These are phyloP conservation scores for Diplodus puntazzo DNA, from an alignment of 2,797 vertebrate species.

Conservation along the genomic window DNA sequence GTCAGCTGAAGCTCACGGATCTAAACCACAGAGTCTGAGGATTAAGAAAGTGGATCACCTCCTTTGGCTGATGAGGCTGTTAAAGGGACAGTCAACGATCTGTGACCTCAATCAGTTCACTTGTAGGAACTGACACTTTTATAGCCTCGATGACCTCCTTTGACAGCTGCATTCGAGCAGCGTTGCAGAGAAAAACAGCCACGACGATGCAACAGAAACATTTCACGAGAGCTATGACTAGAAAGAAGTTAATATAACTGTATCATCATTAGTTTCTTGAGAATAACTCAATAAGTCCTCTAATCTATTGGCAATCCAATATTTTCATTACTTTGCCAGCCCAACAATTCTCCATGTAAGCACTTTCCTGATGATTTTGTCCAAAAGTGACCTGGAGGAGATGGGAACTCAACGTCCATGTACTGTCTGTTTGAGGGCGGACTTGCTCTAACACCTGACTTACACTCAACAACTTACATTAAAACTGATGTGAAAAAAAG, in stretches of 20 bases:
- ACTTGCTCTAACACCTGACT: no score
- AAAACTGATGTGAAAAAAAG: no score
- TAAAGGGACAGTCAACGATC: conserved; percentile 59
- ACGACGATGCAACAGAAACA: background rate
- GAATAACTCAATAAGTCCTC: no score
- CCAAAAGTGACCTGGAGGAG: no score
- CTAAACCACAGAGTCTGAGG: conserved; percentile 47
- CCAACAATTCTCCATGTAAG: no score
- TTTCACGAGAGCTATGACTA: background rate
- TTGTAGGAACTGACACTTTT: background rate
- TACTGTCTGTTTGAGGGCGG: no score
- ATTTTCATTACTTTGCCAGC: no score
- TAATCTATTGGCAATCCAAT: no score
- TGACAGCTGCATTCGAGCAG: background rate
- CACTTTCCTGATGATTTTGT: no score
- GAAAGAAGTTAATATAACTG: background rate
- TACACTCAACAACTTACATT: no score
- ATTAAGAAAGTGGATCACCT: conserved; percentile 76
- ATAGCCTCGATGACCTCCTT: background rate
- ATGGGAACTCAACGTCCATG: no score
- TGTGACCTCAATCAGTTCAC: background rate
- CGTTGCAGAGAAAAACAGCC: background rate
- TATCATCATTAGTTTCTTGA: background rate
- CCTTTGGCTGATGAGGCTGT: conserved; percentile 66
- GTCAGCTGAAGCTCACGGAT: conserved; percentile 55